Evolutionary conservation across 1,140 invertebrate genomes (phyloP), one percentile per base, ranked within the genome.

Genomic region (Cotesia glomerata): DNA sequence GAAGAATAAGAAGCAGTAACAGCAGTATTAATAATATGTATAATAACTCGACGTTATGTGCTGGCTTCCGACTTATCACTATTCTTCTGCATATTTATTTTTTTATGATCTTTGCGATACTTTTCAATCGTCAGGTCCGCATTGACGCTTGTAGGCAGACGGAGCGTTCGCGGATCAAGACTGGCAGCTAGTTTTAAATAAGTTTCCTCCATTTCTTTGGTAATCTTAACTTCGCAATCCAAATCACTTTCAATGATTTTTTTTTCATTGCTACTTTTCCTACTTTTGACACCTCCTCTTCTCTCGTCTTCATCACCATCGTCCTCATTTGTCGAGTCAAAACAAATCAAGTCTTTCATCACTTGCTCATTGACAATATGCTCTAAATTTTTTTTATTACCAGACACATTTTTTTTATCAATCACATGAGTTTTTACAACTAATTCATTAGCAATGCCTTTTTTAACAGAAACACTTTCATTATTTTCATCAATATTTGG

Each of bases 151-250:
- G 66, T 78, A 1, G 82, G 68, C 1, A 86, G 58, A 34, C 78
- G 77, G 2, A 85, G 67, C 7, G 78, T 66, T 8, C 78, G 76
- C 3, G 84, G 80, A 69, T 86, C 83, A 16, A 87, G 72, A 73
- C 84, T 85, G 1, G 85, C 86, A 4, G 86, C 82, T 13, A 87
- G 71, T 72, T 86, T 87, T 26, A 86, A 63, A 78, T 87, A 87
- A 58, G 82, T 86, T 39, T 87, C 86, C 36, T 87, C 84, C 83
- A 87, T 85, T 63, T 86, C 83, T 73, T 85, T 84, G 16, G 86
- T 86, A 7, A 86, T 80, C 54, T 86, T 84, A 0, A 84, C 79
- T 49, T 86, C 83, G 26, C 79, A 79, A 59, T 76, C 74, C 0
- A 73, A 14, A 49, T 78, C 71, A 0, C 4, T 14, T 56, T 75